phyloP scores from a whole-genome alignment of 2,113 vertebrate genomes.

The Peucedramus taeniatus region DNA sequence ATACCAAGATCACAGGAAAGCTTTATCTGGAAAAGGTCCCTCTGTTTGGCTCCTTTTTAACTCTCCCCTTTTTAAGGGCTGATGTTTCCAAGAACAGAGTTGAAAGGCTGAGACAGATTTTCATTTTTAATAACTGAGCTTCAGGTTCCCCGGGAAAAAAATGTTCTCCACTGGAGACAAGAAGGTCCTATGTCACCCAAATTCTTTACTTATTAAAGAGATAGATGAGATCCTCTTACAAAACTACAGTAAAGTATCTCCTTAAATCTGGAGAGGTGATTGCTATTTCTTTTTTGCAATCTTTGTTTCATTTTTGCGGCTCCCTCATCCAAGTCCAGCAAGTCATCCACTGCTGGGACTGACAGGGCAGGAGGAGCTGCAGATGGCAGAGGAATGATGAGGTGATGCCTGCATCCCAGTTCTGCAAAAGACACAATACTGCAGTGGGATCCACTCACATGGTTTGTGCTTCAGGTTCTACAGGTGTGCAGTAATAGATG shows the following conservation, averaged over 20 bases:
- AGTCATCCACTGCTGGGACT: neutral
- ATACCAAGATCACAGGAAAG: neutral
- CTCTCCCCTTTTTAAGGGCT: slow-evolving; percentile 42
- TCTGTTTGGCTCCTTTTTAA: slow-evolving; percentile 1
- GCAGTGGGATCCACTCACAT: neutral
- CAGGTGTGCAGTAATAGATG: neutral
- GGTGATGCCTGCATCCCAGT: neutral
- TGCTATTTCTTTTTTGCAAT: neutral
- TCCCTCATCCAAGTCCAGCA: neutral
- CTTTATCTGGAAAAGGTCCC: neutral
- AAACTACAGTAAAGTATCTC: slow-evolving; percentile 6
- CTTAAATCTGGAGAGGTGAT: slow-evolving; percentile 39
- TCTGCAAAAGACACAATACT: neutral
- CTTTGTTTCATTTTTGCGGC: neutral
- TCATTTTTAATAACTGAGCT: slow-evolving; percentile 69
- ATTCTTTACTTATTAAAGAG: slow-evolving; percentile 73
- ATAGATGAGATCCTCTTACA: slow-evolving; percentile 59
- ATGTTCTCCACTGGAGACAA: slow-evolving; percentile 57
- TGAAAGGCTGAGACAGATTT: slow-evolving; percentile 57
- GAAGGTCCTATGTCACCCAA: slow-evolving; percentile 62
- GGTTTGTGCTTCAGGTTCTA: neutral
- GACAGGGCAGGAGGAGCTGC: neutral
- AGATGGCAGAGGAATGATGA: neutral
- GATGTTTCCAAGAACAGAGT: slow-evolving; percentile 48
- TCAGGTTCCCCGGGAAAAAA: slow-evolving; percentile 52